Percentiles rank a stretch among this genome's conserved stretches.
These are phyloP conservation scores for Plumapathes pennacea DNA, from an alignment of 92 coral and sea anemone genomes.

Conservation along the genomic window DNA sequence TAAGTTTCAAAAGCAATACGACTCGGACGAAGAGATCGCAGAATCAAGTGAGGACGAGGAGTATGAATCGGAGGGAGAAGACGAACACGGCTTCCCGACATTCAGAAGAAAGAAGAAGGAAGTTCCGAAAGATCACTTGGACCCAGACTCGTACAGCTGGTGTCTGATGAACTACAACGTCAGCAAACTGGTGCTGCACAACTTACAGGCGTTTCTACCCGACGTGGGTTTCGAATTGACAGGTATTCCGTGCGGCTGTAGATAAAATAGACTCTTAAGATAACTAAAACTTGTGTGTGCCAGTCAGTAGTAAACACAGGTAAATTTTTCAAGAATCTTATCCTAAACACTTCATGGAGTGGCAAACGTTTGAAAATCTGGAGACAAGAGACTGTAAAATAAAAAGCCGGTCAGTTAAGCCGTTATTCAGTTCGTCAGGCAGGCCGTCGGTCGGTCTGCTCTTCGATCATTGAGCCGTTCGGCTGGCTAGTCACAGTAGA, in stretches of 20 bases:
- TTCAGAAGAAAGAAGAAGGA: constrained; percentile 42
- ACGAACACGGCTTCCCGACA: constrained; percentile 49
- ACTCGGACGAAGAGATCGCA: constrained; percentile 73
- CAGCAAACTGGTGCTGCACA: constrained; percentile 74
- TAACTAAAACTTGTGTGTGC: too few species aligned
- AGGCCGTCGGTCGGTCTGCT: too few species aligned
- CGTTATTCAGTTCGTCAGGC: too few species aligned
- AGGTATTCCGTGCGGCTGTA: constrained; percentile 63
- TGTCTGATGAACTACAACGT: constrained; percentile 87
- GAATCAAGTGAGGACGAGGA: constrained; percentile 70
- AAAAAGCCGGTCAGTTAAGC: too few species aligned
- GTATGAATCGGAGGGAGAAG: constrained; percentile 68
- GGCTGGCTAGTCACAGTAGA: too few species aligned
- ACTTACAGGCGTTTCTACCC: constrained; percentile 72
- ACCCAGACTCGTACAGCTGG: constrained; percentile 88
- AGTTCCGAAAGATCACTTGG: constrained; percentile 85
- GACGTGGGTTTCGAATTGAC: constrained; percentile 92
- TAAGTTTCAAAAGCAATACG: constrained; percentile 39
- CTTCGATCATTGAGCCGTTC: background rate
- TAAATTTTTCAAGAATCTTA: too few species aligned
- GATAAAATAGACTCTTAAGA: constrained; percentile 1
- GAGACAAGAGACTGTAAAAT: too few species aligned
- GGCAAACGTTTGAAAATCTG: too few species aligned
- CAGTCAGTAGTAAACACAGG: too few species aligned
- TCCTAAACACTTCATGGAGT: too few species aligned